Base-by-base conservation (phyloP, 2,797 vertebrate genomes). In the Coilia nasus region DNA sequence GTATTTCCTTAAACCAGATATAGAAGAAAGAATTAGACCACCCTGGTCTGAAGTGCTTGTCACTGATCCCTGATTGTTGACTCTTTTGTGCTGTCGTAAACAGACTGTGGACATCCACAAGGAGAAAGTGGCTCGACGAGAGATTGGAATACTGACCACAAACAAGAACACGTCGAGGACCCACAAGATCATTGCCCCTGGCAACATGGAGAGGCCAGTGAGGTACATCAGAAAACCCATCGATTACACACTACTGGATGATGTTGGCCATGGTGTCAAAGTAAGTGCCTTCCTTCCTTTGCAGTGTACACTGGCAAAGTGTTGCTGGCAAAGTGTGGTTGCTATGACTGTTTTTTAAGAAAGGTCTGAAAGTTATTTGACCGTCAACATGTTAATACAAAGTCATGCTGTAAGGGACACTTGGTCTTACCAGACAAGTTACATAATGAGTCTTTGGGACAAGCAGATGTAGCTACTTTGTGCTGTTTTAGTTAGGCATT, bases 81-180 rank as follows among this genome's bases (percentile, higher is more conserved):
- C 31, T 7, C 47, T 35, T 46, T 50, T 25, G 59, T 92, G 87
- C 91, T 89, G 82, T 87, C 91, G 88, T 91, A 87, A 56, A 11
- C 88, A 99, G 98, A 99, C 98, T 6, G 98, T 99, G 95, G 98
- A 99, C 92, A 99, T 99, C 92, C 98, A 99, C 92, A 99, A 99
- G 94, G 98, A 99, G 93, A 99, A 99, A 92, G 98, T 99, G 82
- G 98, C 98, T 47, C 96, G 98, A 91, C 96, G 98, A 93, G 98
- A 99, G 94, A 99, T 99, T 60, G 98, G 98, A 91, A 99, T 99
- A 95, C 94, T 99, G 93, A 99, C 98, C 90, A 99, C 98, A 88
- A 99, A 99, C 90, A 99, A 99, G 94, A 99, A 99, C 95, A 99
- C 98, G 25, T 97, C 98, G 50, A 97, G 98, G 94, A 99, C 97